Evolutionary conservation across 2,113 vertebrate species (phyloP), one percentile per base, ranked within the genome.

Genomic region (Phalacrocorax brasilianus): DNA sequence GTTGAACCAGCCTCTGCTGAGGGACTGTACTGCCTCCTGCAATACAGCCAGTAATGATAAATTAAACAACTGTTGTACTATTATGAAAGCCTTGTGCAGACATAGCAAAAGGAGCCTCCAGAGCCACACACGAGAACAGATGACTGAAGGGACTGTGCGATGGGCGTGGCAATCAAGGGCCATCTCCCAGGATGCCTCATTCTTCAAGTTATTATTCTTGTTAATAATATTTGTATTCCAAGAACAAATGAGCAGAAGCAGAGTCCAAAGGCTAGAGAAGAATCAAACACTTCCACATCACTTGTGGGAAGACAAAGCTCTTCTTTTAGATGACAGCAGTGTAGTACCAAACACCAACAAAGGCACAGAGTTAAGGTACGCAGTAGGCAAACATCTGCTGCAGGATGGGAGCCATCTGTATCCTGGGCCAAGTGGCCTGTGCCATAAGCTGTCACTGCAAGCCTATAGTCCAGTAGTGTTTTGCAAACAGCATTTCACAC

Each of bases 51-150:
- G 53, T 44, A 47, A 75, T 10, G 56, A 52, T 7, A n/a, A 56
- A 85, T 71, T 33, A 58, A 89, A 68, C n/a, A 84, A 33, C 49
- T 24, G 9, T 2, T 56, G 58, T 56, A 19, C 8, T 42, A 16
- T 7, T n/a, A 26, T 1, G 27, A 91, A 71, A 82, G n/a, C 32
- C 55, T 78, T 8, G n/a, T 61, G 35, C 59, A 63, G 47, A 26
- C 45, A 42, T 14, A 45, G 74, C 45, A 86, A 61, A 73, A 50
- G 50, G 33, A 90, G 40, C 14, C 16, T 65, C 53, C 49, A 32
- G 6, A 66, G 67, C 30, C 62, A 47, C 40, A 14, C 0, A 0
- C 7, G 38, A 58, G 23, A 75, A 62, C 22, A 38, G 20, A 2
- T 3, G 27, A 21, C 27, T 24, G 56, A 75, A 15, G 76, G 38